Evolutionary conservation across 2,797 vertebrate species (phyloP), one percentile per base, ranked within the genome.

Genomic region (Columba guinea): DNA sequence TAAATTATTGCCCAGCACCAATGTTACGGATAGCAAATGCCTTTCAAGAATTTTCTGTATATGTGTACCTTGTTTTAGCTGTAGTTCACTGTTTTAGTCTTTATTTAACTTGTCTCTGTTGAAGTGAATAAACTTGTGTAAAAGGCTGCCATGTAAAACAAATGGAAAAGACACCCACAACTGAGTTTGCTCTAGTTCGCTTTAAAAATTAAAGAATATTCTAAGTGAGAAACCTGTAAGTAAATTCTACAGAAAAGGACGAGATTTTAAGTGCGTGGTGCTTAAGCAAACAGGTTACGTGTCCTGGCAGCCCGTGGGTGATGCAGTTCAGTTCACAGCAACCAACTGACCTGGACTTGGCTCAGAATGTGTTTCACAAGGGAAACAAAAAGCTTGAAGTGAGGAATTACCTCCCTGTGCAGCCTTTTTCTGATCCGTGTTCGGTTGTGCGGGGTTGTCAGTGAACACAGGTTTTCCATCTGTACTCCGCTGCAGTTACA

Each of bases 401-500:
- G 55, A 59, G 21, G 32, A 49, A 5, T 64, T 21, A 11, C 16
- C 35, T 35, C 70, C 20, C 51, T 73, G 48, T 59, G 22, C 60
- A 68, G 39, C 28, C 56, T 59, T 46, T 10, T 22, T 13, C 46
- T 68, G 65, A 37, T 51, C 37, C 26, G 8, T 21, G 0, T 35
- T 37, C 13, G 5, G 59, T 39, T 53, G 35, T n/a, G 22, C 7
- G 73, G 7, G 15, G 9, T 32, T 73, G 26, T 49, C 41, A 67
- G 55, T 39, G 27, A 82, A 58, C 28, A 35, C 28, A 5, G 13
- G 3, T 87, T 80, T 78, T 32, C n/a, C 18, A 7, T 22, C 82
- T 60, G 17, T 70, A 1, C 49, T 80, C 84, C 41, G 6, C 21
- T 46, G 2, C 85, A 99, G 99, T 95, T 99, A 99, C 97, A 99